Percentiles rank a stretch among this genome's conserved stretches.
phyloP scores from a whole-genome alignment of 2,888 invertebrate genomes.

The Choreutis nemorana region DNA sequence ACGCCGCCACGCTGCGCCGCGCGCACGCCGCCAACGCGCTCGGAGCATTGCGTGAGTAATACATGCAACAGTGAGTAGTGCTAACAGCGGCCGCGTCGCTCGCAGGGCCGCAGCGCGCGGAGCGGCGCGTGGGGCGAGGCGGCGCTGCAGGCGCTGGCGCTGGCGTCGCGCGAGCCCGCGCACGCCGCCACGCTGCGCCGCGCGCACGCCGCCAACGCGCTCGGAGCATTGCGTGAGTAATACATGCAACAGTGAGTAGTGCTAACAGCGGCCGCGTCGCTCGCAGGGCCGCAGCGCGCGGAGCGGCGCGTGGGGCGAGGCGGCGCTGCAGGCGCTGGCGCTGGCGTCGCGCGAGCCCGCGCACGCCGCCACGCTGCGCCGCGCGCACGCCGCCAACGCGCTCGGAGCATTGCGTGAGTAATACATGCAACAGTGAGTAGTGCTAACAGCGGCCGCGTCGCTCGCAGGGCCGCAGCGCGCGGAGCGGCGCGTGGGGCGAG shows the following conservation, averaged over 20 bases:
- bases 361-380: conserved; percentile 6
- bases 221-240: conserved; percentile 20
- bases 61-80: too few relatives aligned
- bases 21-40: conserved; percentile 18
- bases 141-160: conserved; percentile 12
- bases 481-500: conserved; percentile 10
- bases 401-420: conserved; percentile 20
- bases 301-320: conserved; percentile 11
- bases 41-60: conserved; percentile 20
- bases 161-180: conserved; percentile 10
- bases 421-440: too few relatives aligned
- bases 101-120: conserved; percentile 41
- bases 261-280: background rate
- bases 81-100: conserved; percentile 12
- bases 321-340: conserved; percentile 12
- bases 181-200: conserved; percentile 3
- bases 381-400: conserved; percentile 16
- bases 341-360: conserved; percentile 12
- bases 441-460: too few relatives aligned
- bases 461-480: too few relatives aligned
- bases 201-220: conserved; percentile 17
- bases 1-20: conserved; percentile 3
- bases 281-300: too few relatives aligned
- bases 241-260: too few relatives aligned
- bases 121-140: conserved; percentile 44